Evolutionary conservation across 2,888 invertebrate genomes (phyloP).

Genomic region (Tetragnatha montana): DNA sequence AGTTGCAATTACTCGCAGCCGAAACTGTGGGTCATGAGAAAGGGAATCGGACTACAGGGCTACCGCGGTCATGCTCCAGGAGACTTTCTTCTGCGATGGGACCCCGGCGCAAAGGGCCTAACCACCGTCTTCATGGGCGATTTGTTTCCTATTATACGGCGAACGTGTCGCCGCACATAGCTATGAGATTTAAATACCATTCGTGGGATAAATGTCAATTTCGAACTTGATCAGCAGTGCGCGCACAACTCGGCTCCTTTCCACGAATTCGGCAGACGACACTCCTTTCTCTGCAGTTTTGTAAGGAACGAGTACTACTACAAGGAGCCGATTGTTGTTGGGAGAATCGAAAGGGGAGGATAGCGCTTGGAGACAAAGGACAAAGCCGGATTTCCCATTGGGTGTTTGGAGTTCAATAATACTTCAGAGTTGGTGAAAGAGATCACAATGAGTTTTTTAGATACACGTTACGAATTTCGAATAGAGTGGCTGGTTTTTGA

Average conservation of each 20-base stretch:
- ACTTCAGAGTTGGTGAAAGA: background rate
- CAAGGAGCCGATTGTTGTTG: background rate
- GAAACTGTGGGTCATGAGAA: background rate
- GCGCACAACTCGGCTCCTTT: conserved; percentile 43
- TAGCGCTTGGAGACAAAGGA: background rate
- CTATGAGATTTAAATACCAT: conserved; percentile 37
- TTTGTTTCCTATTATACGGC: conserved; percentile 41
- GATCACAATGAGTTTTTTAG: background rate
- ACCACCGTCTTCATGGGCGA: conserved; percentile 40
- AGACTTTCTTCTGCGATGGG: conserved; percentile 29
- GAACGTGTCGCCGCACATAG: conserved; percentile 45
- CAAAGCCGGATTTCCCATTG: background rate
- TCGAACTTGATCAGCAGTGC: conserved; percentile 59
- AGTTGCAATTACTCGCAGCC: no score
- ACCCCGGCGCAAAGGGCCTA: conserved; percentile 13
- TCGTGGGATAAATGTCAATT: conserved; percentile 53
- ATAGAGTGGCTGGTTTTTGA: no score
- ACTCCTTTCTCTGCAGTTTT: background rate
- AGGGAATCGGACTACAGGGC: background rate
- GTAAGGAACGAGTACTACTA: background rate
- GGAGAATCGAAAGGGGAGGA: background rate
- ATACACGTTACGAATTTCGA: background rate
- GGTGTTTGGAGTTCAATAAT: background rate
- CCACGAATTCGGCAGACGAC: background rate
- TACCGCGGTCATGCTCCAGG: conserved; percentile 3